Evolutionary conservation across 2,888 invertebrate species (phyloP), one percentile per base, ranked within the genome.

Genomic region (Pecten maximus): DNA sequence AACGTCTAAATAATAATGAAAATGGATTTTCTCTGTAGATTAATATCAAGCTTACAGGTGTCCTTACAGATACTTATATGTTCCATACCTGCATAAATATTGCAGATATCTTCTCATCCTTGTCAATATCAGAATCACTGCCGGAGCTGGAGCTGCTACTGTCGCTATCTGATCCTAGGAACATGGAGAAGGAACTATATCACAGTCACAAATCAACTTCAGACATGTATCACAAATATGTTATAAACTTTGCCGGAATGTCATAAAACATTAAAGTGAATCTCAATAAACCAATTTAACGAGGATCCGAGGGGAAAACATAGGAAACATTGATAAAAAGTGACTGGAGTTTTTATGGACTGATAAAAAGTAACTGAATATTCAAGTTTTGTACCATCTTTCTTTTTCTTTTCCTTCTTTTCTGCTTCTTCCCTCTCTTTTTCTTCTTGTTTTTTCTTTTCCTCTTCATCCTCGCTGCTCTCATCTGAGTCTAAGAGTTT

Each of bases 381-480:
- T 54, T 54, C 19, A 54, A 2, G 23, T 54, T 54, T n/a, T 89
- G 28, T 89, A 91, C 90, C 92, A 87, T 93, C 92, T 48, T 94
- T 94, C 87, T 93, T 91, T 92, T 94, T 93, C 87, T 93, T 91
- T 90, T 91, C 92, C 35, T 93, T 90, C 40, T 93, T 91, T 48
- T 91, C 91, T 40, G 94, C 94, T 39, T 95, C 94, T n/a, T 94
- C 94, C 19, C 94, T 93, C 35, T 93, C 92, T 87, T 95, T 92
- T 40, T 94, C 92, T 50, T 94, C 92, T 16, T 96, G 94, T 28
- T 94, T 94, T 40, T 94, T 98, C 93, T 98, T 98, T 35, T 98
- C 98, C 48, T 98, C 98, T 89, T 98, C 98, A 40, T 98, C 98
- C 90, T 98, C 98, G 40, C 95, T 95, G 44, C 95, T 95, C 10